Conservation (phyloP, 2,888 invertebrate genomes). For the Drosophila austrosaltans region DNA sequence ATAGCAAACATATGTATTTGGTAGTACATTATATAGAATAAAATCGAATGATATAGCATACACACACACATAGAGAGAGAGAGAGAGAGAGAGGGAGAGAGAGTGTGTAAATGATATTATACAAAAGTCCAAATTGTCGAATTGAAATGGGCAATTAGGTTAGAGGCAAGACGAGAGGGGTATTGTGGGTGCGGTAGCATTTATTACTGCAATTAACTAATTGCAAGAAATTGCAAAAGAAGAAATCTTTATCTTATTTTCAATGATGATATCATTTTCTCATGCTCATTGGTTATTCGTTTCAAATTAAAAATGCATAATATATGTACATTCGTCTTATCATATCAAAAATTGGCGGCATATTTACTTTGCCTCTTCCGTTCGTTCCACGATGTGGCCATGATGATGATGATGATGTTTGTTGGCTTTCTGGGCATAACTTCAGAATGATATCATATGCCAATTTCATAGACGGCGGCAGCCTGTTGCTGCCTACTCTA, state of each 20-base stretch:
- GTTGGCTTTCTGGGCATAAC: not conserved
- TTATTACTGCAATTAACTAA: constrained; percentile 12
- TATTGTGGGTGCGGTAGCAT: not conserved
- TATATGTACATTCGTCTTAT: not conserved
- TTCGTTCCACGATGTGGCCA: too few species aligned
- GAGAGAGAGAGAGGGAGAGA: too few species aligned
- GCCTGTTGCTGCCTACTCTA: constrained; percentile 9
- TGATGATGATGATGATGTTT: not conserved
- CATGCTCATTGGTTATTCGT: not conserved
- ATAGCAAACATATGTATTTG: not conserved
- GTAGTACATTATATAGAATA: not conserved
- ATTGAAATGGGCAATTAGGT: too few species aligned
- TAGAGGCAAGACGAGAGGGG: too few species aligned
- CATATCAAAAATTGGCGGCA: not conserved
- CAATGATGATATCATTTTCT: constrained; percentile 1
- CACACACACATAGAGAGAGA: too few species aligned
- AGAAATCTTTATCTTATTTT: not conserved
- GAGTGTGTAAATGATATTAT: not conserved
- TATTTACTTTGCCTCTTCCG: not conserved
- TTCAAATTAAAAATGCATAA: not conserved
- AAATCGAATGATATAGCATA: not conserved
- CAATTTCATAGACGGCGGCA: not conserved
- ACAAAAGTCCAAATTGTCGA: too few species aligned
- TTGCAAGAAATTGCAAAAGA: not conserved
- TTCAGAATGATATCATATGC: constrained; percentile 7